Base-by-base conservation (phyloP, 2,888 invertebrate species). In the Clepsis dumicolana region DNA sequence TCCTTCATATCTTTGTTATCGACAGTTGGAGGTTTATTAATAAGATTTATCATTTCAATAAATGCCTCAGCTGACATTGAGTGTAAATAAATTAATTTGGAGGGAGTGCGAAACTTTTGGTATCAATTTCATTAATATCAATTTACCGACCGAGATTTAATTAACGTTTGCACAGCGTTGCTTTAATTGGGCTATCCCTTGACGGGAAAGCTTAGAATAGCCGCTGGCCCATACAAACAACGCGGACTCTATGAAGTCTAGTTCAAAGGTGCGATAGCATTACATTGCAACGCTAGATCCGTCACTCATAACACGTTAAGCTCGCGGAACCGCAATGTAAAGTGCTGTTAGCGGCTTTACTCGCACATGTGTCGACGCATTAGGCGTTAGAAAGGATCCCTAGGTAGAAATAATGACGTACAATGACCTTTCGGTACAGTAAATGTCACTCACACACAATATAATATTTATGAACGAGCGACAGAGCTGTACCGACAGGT, bases 161-260 rank as follows among this genome's bases (percentile, higher is more conserved):
- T 66, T 61, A 61, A 48, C 35, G 61, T 35, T 65, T 57, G 62
- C 50, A 67, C 14, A 24, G 50, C 35, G 53, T 53, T 41, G 35
- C 62, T 64, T 70, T 78, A 77, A 80, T 80, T 77, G 73, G 72
- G 72, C 74, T 75, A 74, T 75, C 73, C 72, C 57, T 70, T 38
- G 65, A 71, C 74, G 73, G 73, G 71, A 70, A 72, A 73, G 72
- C 16, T 21, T 48, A 48, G 21, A 12, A 4, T 48, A 18, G 48
- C 21, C 18, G 48, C 21, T 70, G 74, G 18, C 48, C 21, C 48
- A 48, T 21, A 48, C 48, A 48, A 48, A 48, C 48, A 48, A 48
- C 48, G 7, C 12, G 21, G 48, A 7, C 8, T 8, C 18, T 18
- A 44, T n/a, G n/a, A n/a, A n/a, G 18, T 18, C 44, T 44, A 44